A percentile compares a stretch with the other conserved stretches of the same genome.
Conservation (phyloP, 2,888 invertebrate species). For the Morpho helenor region DNA sequence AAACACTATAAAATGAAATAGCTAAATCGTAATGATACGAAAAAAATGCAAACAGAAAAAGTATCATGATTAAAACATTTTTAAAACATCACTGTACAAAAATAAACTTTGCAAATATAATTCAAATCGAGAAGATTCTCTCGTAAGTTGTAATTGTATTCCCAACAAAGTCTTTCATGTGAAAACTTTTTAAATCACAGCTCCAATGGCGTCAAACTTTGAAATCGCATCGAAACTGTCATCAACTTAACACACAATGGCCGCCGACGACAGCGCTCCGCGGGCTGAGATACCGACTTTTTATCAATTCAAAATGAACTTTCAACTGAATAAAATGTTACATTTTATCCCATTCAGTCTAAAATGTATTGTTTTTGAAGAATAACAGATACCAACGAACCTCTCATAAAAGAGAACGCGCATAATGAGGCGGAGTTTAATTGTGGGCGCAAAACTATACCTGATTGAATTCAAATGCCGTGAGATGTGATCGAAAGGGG, state of each 20-base stretch:
- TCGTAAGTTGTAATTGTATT: slow-evolving; percentile 8
- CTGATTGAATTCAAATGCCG: neutral
- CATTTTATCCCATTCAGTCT: slow-evolving; percentile 17
- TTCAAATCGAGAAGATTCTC: neutral
- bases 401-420: slow-evolving; percentile 2
- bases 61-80: too few relatives aligned
- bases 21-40: too few relatives aligned
- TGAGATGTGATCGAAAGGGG: neutral
- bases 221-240: slow-evolving; percentile 18
- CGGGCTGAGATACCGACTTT: slow-evolving; percentile 18
- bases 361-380: slow-evolving; percentile 16
- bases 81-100: too few relatives aligned
- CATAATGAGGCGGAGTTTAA: slow-evolving; percentile 15
- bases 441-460: slow-evolving; percentile 12
- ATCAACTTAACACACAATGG: slow-evolving; percentile 15
- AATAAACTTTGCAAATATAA: neutral
- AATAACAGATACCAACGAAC: slow-evolving; percentile 9
- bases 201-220: slow-evolving; percentile 15
- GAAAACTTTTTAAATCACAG: slow-evolving; percentile 18
- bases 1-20: too few relatives aligned
- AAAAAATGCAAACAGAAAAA: too few relatives aligned
- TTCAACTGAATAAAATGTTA: slow-evolving; percentile 20
- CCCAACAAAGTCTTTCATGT: slow-evolving; percentile 10
- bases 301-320: slow-evolving; percentile 25
- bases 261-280: slow-evolving; percentile 6